phyloP scores from a whole-genome alignment of 2,888 invertebrate species.

The Orthosia gothica region DNA sequence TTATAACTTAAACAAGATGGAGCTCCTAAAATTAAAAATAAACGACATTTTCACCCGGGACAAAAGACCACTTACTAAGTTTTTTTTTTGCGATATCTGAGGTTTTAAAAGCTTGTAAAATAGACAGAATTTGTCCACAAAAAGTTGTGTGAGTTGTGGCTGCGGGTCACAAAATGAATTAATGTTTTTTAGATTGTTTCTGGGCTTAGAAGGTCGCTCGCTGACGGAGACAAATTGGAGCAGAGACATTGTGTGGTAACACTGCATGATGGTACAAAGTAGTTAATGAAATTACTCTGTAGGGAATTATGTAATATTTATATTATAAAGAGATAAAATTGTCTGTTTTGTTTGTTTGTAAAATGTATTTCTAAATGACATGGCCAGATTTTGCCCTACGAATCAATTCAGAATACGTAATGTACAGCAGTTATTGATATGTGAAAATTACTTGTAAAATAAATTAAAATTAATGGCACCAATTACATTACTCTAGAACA shows the following conservation, averaged over 20 bases:
- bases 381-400: no score
- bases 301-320: background rate
- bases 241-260: background rate
- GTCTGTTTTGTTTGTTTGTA: no score
- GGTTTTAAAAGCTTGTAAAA: constrained; percentile 2
- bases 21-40: constrained; percentile 40
- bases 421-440: no score
- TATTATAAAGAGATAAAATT: no score
- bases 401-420: no score
- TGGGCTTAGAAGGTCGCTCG: constrained; percentile 12
- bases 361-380: no score
- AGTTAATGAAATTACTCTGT: background rate
- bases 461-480: no score
- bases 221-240: constrained; percentile 42
- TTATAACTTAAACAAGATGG: constrained; percentile 6
- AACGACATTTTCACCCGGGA: constrained; percentile 19
- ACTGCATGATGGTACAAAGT: background rate
- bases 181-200: constrained; percentile 51
- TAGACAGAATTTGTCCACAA: constrained; percentile 28
- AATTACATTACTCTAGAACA: no score
- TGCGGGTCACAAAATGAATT: constrained; percentile 43
- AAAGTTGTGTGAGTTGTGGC: constrained; percentile 27
- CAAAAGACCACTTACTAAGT: constrained; percentile 20
- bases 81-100: constrained; percentile 15
- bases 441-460: no score